Percentiles rank a stretch among this genome's conserved stretches.
Conservation (phyloP, 2,888 invertebrate genomes). For the Ophion slaviceki region DNA sequence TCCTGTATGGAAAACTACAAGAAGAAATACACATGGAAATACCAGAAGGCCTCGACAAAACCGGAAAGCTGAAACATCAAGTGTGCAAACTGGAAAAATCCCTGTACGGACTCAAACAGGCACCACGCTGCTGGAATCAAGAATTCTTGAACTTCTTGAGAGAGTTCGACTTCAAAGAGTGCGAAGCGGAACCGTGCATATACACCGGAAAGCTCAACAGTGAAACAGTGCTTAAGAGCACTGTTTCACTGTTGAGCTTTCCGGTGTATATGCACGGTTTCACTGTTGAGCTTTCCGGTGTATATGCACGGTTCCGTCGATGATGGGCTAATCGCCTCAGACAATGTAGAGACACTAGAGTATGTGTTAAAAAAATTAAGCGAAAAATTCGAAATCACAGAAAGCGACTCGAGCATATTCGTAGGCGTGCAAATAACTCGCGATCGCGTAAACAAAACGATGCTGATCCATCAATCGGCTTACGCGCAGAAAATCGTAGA, state of each 20-base stretch:
- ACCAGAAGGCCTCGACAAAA: conserved; percentile 17
- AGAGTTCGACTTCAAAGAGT: conserved; percentile 20
- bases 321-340: conserved; percentile 30
- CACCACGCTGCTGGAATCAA: conserved; percentile 34
- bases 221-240: background rate
- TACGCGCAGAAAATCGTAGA: no score
- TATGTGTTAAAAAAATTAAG: background rate
- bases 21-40: conserved; percentile 35
- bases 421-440: no score
- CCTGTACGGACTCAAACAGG: conserved; percentile 40
- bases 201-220: conserved; percentile 20
- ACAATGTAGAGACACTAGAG: background rate
- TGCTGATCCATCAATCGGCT: no score
- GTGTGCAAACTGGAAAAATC: conserved; percentile 30
- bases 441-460: no score
- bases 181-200: conserved; percentile 29
- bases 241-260: no score
- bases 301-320: no score
- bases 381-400: conserved; percentile 16
- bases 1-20: conserved; percentile 43
- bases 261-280: no score
- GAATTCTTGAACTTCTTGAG: conserved; percentile 7
- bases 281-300: no score
- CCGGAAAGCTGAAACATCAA: no score
- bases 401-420: no score